These are phyloP conservation scores for Threskiornis aethiopicus DNA, from an alignment of 2,797 vertebrate species.

Conservation along the genomic window DNA sequence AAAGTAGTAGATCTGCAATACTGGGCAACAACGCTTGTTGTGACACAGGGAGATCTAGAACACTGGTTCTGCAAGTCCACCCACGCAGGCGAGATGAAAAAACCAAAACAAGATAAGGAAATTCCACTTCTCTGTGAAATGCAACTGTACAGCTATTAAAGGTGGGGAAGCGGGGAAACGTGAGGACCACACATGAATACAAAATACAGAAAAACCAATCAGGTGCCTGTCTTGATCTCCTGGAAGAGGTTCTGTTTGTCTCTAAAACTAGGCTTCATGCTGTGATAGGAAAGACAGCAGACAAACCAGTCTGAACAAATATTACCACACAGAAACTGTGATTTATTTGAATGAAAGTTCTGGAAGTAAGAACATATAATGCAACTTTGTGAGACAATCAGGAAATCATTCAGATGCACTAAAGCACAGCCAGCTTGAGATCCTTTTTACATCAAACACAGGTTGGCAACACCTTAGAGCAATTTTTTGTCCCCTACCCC, in stretches of 20 bases:
- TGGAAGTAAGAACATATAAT: not conserved
- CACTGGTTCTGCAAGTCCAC: constrained; percentile 33
- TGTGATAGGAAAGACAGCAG: not conserved
- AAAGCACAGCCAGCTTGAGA: not conserved
- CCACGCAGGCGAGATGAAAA: constrained; percentile 12
- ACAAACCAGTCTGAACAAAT: not conserved
- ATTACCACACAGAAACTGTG: not conserved
- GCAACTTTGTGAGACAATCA: not conserved
- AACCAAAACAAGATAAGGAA: constrained; percentile 28
- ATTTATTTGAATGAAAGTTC: not conserved
- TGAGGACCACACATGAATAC: not conserved
- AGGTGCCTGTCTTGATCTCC: not conserved
- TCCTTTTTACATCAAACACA: not conserved
- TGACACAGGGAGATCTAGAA: not conserved
- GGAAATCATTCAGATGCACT: not conserved
- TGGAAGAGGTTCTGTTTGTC: not conserved
- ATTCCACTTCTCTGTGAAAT: constrained; percentile 31
- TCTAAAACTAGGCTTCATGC: not conserved
- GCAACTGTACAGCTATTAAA: not conserved
- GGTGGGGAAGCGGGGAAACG: not conserved
- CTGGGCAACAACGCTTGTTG: not conserved
- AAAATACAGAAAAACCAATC: not conserved
- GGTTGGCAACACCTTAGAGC: not conserved
- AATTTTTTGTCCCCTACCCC: not conserved
- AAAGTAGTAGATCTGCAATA: not conserved